Base-by-base conservation (phyloP, 2,113 vertebrate species). In the Anser cygnoides region DNA sequence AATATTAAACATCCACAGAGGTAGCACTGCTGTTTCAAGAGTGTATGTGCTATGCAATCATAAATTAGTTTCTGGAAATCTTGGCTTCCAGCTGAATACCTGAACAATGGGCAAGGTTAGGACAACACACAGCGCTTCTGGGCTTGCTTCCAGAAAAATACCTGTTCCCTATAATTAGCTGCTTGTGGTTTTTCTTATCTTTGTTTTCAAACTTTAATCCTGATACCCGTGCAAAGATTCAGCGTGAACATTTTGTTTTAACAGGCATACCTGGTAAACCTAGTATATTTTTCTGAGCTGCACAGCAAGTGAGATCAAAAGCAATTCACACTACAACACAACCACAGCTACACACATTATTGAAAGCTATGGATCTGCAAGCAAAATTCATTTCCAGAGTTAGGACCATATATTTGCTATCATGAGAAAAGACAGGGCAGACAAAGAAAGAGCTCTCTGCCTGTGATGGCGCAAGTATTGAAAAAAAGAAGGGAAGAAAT, bases 1-100 rank as follows among this genome's bases (percentile, higher is more conserved):
- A 97, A 96, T 96, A 97, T 93, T 68, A 84, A 93, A 96, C 15
- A 71, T 82, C 80, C 35, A 65, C 84, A 59, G 77, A 87, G 91
- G 94, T 76, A 85, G 77, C 58, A 88, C 62, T 80, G 63, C 49
- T 76, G 81, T 90, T 94, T 95, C 72, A 91, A 93, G 76, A 90
- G 41, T 57, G 80, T 85, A 83, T 96, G 93, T 80, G 92, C 95
- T 80, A 62, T 39, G 87, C 68, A 86, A 88, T 67, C 87, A 94
- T 66, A 88, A 74, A 88, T 87, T 89, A 73, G 57, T 86, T 96
- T 93, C 87, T 83, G 93, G 65, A 86, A 95, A 87, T 93, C 92
- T 79, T 80, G 76, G 89, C 70, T 95, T 95, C 83, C 49, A 85
- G 83, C 84, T 70, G 84, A 95, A 90, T 52, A 83, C 37, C 79